Conservation (phyloP, 2,113 vertebrate species). For the Oncorhynchus tshawytscha region DNA sequence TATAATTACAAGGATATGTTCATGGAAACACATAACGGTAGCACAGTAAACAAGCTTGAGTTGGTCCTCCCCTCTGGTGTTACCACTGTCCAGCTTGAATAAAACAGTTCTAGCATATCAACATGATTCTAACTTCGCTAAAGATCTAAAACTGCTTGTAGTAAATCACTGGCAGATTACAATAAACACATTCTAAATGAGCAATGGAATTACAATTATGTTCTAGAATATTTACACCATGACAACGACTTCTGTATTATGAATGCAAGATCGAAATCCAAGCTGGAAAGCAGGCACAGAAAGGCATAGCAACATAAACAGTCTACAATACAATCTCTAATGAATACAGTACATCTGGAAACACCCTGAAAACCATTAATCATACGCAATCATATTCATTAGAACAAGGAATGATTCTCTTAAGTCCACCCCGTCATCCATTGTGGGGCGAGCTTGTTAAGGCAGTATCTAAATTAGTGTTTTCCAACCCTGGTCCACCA, state of each 20-base stretch:
- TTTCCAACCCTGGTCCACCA: too few relatives aligned
- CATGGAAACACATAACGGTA: slow-evolving; percentile 18
- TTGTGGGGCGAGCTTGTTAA: slow-evolving; percentile 8
- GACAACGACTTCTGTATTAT: neutral
- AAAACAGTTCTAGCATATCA: too few relatives aligned
- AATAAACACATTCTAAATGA: too few relatives aligned
- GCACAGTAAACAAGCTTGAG: slow-evolving; percentile 6
- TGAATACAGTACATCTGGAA: neutral
- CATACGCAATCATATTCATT: neutral
- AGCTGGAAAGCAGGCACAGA: neutral
- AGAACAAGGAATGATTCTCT: neutral
- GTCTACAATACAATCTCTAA: neutral
- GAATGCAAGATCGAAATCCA: neutral
- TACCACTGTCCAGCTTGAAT: neutral
- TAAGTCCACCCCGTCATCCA: neutral
- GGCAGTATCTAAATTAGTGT: slow-evolving; percentile 8
- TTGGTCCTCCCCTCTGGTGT: neutral
- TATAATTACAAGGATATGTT: slow-evolving; percentile 27
- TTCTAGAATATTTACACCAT: neutral
- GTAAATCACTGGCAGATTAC: neutral
- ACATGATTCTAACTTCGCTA: too few relatives aligned
- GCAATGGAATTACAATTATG: neutral
- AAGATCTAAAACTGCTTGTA: neutral
- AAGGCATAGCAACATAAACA: slow-evolving; percentile 6
- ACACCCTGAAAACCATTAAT: slow-evolving; percentile 2